Evolutionary conservation across 1,140 invertebrate species (phyloP).

Genomic region (Drosophila baimaii): DNA sequence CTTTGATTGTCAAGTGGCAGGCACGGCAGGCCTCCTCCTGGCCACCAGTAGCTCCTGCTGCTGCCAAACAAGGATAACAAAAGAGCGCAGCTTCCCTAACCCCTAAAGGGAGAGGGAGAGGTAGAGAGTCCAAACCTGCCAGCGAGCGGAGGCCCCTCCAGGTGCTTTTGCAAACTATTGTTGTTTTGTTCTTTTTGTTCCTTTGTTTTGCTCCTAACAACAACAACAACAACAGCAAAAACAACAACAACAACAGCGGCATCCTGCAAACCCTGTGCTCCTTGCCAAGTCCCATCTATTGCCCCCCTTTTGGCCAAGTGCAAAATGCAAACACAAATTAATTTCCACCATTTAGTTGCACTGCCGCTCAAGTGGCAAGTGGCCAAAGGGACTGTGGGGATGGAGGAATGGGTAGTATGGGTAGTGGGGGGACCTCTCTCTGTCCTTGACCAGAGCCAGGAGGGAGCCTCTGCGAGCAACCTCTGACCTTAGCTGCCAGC

Average conservation of each 20-base stretch:
- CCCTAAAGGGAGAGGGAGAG: no score
- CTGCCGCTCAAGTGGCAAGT: slow-evolving; percentile 32
- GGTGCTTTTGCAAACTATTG: slow-evolving; percentile 45
- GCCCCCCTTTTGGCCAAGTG: slow-evolving; percentile 1
- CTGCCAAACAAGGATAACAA: slow-evolving; percentile 40
- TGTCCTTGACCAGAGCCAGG: slow-evolving; percentile 37
- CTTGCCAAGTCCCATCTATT: background rate
- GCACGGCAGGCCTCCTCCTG: slow-evolving; percentile 21
- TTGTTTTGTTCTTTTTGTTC: slow-evolving; percentile 33
- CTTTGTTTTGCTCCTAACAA: slow-evolving; percentile 55
- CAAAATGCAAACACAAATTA: slow-evolving; percentile 42
- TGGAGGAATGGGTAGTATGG: no score
- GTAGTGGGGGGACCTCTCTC: background rate
- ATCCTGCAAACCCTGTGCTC: background rate
- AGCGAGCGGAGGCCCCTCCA: no score
- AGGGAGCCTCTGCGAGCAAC: background rate
- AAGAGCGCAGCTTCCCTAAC: slow-evolving; percentile 4
- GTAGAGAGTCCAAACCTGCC: background rate
- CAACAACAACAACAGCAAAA: background rate
- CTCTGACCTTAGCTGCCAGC: slow-evolving; percentile 31
- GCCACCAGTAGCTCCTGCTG: background rate
- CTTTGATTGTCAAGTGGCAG: slow-evolving; percentile 76
- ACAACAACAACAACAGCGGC: background rate
- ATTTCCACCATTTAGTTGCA: slow-evolving; percentile 47
- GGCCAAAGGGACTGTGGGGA: no score